Evolutionary conservation across 2,888 invertebrate species (phyloP).

Genomic region (Zhuqinia jingwanae): DNA sequence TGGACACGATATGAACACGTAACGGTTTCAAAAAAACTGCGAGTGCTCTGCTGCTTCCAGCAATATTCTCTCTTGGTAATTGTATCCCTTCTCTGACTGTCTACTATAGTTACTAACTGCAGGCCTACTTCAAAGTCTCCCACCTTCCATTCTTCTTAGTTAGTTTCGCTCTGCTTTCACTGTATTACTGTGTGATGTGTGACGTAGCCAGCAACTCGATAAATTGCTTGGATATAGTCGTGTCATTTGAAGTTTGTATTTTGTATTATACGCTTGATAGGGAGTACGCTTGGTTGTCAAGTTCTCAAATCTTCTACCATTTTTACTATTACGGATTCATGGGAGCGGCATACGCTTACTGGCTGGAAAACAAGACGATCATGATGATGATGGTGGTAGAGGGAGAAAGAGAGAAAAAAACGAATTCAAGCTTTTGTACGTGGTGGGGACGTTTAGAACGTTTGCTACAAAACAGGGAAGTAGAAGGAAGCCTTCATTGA

Average conservation of each 20-base stretch:
- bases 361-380: conserved; percentile 6
- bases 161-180: conserved; percentile 1
- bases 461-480: conserved; percentile 12
- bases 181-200: conserved; percentile 1
- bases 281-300: background rate
- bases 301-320: background rate
- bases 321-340: conserved; percentile 18
- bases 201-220: background rate
- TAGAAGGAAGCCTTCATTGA: conserved; percentile 30
- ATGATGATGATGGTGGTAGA: too few species aligned
- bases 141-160: background rate
- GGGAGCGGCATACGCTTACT: conserved; percentile 7
- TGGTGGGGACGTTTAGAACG: background rate
- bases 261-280: background rate
- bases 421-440: conserved; percentile 21
- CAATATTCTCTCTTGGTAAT: conserved; percentile 48
- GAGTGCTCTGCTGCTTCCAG: conserved; percentile 23
- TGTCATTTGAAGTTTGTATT: background rate
- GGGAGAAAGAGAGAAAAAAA: background rate
- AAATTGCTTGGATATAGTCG: background rate
- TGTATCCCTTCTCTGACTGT: conserved; percentile 20
- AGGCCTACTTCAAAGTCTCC: background rate
- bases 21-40: conserved; percentile 42
- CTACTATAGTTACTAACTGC: background rate
- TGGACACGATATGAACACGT: conserved; percentile 26